Conservation (phyloP, 2,797 vertebrate genomes). For the Salmo trutta region DNA sequence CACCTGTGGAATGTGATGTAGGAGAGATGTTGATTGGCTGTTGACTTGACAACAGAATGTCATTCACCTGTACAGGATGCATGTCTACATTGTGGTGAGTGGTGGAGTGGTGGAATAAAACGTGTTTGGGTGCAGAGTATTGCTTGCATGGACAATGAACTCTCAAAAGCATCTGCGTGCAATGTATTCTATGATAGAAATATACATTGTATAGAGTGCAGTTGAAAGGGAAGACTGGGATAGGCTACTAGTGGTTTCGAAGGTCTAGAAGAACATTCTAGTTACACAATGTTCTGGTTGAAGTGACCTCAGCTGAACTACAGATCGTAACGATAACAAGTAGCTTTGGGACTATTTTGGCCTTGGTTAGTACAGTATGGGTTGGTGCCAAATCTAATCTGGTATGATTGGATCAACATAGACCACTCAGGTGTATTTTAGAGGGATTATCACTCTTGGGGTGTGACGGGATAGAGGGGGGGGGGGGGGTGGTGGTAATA, state of each 20-base stretch:
- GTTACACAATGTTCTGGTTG: background rate
- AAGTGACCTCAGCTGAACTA: background rate
- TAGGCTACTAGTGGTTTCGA: background rate
- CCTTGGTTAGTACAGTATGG: conserved; percentile 6
- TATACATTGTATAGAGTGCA: background rate
- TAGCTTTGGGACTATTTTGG: background rate
- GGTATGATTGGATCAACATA: background rate
- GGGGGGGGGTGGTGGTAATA: background rate
- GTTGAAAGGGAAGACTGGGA: background rate
- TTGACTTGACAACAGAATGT: background rate
- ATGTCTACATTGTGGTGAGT: too few relatives aligned
- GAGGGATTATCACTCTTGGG: conserved; percentile 8
- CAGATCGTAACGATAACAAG: background rate
- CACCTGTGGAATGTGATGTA: background rate
- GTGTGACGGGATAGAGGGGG: too few relatives aligned
- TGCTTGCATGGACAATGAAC: background rate
- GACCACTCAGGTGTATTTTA: conserved; percentile 10
- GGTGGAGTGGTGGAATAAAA: background rate
- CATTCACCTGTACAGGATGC: background rate
- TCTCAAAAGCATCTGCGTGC: background rate
- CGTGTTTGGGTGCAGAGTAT: background rate
- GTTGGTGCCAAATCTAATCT: conserved; percentile 40
- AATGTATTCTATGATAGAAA: background rate
- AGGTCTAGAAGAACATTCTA: background rate
- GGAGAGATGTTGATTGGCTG: background rate